A percentile compares a stretch with the other conserved stretches of the same genome.
phyloP scores from a whole-genome alignment of 2,113 vertebrate genomes.

The Trochalopteron elliotii region DNA sequence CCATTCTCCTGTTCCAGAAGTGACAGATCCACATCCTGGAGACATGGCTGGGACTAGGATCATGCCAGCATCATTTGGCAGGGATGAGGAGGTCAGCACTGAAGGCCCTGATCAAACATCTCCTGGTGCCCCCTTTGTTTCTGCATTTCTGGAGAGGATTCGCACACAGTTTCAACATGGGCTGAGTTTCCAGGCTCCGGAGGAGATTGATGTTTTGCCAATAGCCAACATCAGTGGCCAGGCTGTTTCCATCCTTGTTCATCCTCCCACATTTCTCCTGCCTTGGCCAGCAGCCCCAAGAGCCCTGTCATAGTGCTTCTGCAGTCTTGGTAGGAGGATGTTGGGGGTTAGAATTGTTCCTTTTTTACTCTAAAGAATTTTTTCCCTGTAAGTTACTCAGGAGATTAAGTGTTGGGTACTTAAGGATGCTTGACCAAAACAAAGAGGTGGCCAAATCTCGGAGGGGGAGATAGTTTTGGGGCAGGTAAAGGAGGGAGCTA shows the following conservation, averaged over 20 bases:
- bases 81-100: background rate
- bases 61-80: background rate
- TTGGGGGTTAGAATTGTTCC: too few relatives aligned
- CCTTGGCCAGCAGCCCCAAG: background rate
- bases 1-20: background rate
- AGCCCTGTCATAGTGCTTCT: background rate
- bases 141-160: background rate
- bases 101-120: background rate
- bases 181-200: background rate
- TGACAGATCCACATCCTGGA: background rate
- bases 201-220: background rate
- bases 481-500: too few relatives aligned
- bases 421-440: too few relatives aligned
- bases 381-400: too few relatives aligned
- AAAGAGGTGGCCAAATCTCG: too few relatives aligned
- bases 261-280: background rate
- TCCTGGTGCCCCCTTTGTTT: background rate
- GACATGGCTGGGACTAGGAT: background rate
- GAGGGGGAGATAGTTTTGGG: too few relatives aligned
- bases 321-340: background rate
- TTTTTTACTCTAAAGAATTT: too few relatives aligned
- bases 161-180: background rate
- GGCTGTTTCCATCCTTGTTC: background rate
- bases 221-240: background rate
- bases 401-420: too few relatives aligned